phyloP scores from a whole-genome alignment of 1,140 invertebrate genomes.

The Ceratina japonica region DNA sequence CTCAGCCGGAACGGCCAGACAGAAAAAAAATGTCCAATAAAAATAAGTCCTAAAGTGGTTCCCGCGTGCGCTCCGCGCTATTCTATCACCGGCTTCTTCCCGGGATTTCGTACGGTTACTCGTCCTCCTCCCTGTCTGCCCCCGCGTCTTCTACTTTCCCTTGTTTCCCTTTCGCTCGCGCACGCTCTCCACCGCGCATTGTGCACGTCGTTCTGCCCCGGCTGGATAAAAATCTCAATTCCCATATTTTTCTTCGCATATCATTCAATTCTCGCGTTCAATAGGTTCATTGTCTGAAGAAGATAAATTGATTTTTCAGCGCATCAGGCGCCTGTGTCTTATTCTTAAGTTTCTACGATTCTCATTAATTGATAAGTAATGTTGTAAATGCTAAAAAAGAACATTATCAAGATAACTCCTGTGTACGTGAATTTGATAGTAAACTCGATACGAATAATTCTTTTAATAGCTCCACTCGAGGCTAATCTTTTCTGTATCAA shows the following conservation, averaged over 20 bases:
- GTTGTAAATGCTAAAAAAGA: no score
- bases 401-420: no score
- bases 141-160: neutral
- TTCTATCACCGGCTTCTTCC: conserved; percentile 33
- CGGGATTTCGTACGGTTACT: conserved; percentile 26
- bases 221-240: neutral
- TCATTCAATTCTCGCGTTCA: no score
- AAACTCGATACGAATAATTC: no score
- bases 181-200: neutral
- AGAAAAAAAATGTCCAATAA: conserved; percentile 62
- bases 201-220: conserved; percentile 1
- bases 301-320: no score
- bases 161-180: neutral
- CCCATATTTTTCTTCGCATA: neutral
- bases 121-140: neutral
- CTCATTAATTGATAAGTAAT: no score
- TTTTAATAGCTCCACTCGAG: no score
- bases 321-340: no score
- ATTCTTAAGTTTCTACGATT: no score
- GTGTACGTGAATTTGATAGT: no score
- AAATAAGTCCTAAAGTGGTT: conserved; percentile 67
- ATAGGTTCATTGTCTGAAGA: no score
- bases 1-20: conserved; percentile 52
- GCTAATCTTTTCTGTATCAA: no score
- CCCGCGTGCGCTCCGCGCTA: conserved; percentile 17